Conservation (phyloP, 2,797 vertebrate species). For the Cetoscarus ocellatus region DNA sequence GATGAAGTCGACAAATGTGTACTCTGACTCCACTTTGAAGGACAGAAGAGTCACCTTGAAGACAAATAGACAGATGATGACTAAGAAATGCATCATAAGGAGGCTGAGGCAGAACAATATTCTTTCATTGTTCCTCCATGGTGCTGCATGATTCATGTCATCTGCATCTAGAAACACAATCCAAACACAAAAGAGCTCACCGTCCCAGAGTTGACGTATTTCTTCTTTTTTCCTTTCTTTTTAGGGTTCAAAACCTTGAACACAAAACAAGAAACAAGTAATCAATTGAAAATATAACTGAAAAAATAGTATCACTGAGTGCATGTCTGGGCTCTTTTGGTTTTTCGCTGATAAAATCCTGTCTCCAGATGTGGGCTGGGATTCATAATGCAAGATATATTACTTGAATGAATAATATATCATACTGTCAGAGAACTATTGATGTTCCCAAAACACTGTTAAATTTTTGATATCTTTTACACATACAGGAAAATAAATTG, state of each 20-base stretch:
- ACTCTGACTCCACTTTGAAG: conserved; percentile 92
- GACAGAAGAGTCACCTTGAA: conserved; percentile 91
- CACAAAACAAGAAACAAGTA: conserved; percentile 25
- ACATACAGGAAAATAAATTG: neutral
- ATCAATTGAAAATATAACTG: neutral
- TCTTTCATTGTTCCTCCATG: neutral
- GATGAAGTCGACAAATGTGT: conserved; percentile 94
- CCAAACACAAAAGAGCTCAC: conserved; percentile 79
- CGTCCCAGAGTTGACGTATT: conserved; percentile 94
- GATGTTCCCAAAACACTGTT: conserved; percentile 11
- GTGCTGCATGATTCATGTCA: conserved; percentile 13
- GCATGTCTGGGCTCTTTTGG: conserved; percentile 1
- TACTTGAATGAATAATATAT: conserved; percentile 32
- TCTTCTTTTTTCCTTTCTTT: conserved; percentile 99
- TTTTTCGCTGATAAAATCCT: neutral
- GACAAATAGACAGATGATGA: neutral
- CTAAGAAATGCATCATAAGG: neutral
- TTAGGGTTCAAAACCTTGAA: conserved; percentile 92
- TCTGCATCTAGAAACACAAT: neutral
- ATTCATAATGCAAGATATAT: conserved; percentile 12
- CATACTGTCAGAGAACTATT: conserved; percentile 5
- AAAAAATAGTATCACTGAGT: conserved; percentile 2
- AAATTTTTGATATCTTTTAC: neutral
- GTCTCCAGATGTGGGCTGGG: conserved; percentile 8
- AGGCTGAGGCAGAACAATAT: conserved; percentile 16